Base-by-base conservation (phyloP, 2,888 invertebrate genomes). In the Zaprionus obscuricornis region DNA sequence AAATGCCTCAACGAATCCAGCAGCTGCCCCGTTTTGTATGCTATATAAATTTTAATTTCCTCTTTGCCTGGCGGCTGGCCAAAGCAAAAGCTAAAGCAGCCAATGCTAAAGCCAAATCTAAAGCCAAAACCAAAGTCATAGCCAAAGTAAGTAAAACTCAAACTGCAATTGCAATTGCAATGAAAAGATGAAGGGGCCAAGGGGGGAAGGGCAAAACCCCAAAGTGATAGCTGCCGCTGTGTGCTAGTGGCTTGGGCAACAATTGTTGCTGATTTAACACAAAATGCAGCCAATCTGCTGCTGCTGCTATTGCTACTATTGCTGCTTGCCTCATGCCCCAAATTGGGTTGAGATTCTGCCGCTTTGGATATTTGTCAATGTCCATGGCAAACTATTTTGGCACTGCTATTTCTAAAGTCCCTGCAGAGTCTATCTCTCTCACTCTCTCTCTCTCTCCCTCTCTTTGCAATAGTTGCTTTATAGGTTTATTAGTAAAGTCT, bases 191-290 rank as follows among this genome's bases (percentile, higher is more conserved):
- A 10, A 16, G 50, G 37, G 33, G n/a, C n/a, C 5, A 10, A 3
- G 29, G n/a, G 5, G 29, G 29, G n/a, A 10, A 16, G 50, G 37
- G 33, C 40, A 5, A 37, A 63, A 45, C 67, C 73, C 73, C 57
- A 67, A 71, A 71, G 67, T 74, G 72, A 59, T 74, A 66, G 75
- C 74, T 11, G n/a, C n/a, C n/a, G n/a, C n/a, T n/a, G n/a, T 10
- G 10, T 31, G 36, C 18, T 46, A 39, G 51, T 40, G 63, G 71
- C 62, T 65, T 62, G 55, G 63, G 54, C 63, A 75, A 76, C 84
- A 83, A 77, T 83, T 83, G 77, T 77, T 77, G 76, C 77, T 83
- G 81, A 77, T 66, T 77, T 69, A 79, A 79, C 84, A 79, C 59
- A 83, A 77, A 77, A 69, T 72, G 64, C 84, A 83, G 84, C 69